phyloP scores from a whole-genome alignment of 2,113 vertebrate species.

The Canis aureus region DNA sequence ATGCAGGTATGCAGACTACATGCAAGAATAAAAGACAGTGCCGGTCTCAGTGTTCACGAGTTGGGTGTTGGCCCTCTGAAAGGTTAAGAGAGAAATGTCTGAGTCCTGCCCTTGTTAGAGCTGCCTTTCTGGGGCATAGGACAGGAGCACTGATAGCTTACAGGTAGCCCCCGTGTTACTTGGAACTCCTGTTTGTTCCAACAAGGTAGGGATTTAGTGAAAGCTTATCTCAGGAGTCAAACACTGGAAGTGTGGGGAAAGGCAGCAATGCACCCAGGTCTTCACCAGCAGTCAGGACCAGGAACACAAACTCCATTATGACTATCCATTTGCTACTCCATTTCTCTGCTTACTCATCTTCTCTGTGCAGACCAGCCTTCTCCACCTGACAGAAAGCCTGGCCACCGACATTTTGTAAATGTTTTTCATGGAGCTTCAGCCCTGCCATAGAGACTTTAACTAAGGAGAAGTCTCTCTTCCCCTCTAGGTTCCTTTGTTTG shows the following conservation, averaged over 20 bases:
- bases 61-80: too few relatives aligned
- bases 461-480: background rate
- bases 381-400: background rate
- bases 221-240: background rate
- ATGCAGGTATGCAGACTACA: background rate
- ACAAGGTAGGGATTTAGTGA: background rate
- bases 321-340: background rate
- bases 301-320: background rate
- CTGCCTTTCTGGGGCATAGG: background rate
- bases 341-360: background rate
- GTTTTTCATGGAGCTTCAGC: background rate
- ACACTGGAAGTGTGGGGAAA: background rate
- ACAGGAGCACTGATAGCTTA: background rate
- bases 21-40: background rate
- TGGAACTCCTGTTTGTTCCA: background rate
- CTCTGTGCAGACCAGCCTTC: background rate
- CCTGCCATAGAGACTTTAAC: background rate
- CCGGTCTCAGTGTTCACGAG: background rate
- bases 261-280: background rate
- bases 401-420: background rate
- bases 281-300: background rate
- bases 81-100: background rate
- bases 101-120: background rate
- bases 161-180: too few relatives aligned
- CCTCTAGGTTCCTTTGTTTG: background rate